phyloP scores from a whole-genome alignment of 1,140 invertebrate species.

The Nomia melanderi region DNA sequence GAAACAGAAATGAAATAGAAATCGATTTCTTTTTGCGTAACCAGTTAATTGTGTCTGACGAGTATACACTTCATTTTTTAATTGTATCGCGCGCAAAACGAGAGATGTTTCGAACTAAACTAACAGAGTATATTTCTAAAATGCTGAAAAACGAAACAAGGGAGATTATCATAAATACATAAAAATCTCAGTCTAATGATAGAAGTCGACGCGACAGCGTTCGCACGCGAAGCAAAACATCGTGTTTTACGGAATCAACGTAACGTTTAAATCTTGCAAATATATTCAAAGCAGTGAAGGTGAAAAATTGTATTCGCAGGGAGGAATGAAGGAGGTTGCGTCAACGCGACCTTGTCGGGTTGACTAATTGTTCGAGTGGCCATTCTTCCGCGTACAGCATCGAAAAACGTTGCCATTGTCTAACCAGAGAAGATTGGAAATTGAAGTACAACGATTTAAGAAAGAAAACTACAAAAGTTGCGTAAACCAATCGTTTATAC shows the following conservation, averaged over 20 bases:
- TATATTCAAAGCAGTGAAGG: constrained; percentile 12
- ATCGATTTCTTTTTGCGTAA: too few species aligned
- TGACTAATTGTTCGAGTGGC: neutral
- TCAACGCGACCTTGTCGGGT: constrained; percentile 23
- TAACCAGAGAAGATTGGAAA: neutral
- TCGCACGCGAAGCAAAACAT: neutral
- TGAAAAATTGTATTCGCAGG: constrained; percentile 21
- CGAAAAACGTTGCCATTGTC: constrained; percentile 1
- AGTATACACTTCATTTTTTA: too few species aligned
- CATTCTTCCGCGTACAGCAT: neutral
- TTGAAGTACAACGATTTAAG: constrained; percentile 18
- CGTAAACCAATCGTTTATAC: constrained; percentile 55
- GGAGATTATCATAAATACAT: too few species aligned
- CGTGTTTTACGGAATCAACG: neutral
- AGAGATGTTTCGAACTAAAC: too few species aligned
- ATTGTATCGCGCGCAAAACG: too few species aligned
- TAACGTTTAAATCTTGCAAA: constrained; percentile 35
- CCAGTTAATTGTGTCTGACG: too few species aligned
- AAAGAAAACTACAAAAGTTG: constrained; percentile 58
- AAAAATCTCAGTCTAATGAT: too few species aligned
- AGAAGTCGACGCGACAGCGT: neutral
- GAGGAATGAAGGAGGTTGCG: constrained; percentile 2
- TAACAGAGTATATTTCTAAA: too few species aligned
- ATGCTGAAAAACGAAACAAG: too few species aligned
- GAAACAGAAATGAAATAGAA: too few species aligned